These are phyloP conservation scores for Syrphus vitripennis DNA, from an alignment of 2,888 invertebrate species.

Conservation along the genomic window DNA sequence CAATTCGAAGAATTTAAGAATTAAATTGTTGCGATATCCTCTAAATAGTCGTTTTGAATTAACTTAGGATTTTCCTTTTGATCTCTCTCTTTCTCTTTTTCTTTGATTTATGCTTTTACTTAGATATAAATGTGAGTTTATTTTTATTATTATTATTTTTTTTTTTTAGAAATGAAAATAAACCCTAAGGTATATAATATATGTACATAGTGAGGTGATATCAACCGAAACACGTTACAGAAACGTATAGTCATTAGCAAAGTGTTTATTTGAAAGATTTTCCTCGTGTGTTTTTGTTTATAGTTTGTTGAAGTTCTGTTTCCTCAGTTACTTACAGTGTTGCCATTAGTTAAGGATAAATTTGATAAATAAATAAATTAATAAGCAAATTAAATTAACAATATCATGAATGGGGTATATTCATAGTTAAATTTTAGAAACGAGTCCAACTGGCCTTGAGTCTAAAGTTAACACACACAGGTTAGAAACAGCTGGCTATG, in stretches of 20 bases:
- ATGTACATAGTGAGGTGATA: neutral
- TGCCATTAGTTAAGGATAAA: neutral
- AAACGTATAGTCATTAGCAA: slow-evolving; percentile 4
- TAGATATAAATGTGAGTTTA: neutral
- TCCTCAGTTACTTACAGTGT: neutral
- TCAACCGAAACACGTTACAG: neutral
- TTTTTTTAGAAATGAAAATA: neutral
- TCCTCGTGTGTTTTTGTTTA: neutral
- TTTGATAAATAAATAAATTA: too few species aligned
- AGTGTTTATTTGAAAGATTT: neutral
- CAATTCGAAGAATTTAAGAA: too few species aligned
- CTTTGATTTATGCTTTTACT: neutral
- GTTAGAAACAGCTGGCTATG: too few species aligned
- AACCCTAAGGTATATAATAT: neutral
- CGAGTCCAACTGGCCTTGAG: too few species aligned
- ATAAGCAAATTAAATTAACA: too few species aligned
- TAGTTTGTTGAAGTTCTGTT: neutral
- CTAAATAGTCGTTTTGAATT: neutral
- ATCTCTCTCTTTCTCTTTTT: too few species aligned
- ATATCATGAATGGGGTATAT: too few species aligned
- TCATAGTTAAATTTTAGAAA: too few species aligned
- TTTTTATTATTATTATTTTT: neutral
- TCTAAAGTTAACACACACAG: too few species aligned
- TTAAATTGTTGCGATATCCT: too few species aligned
- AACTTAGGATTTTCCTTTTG: neutral